phyloP scores from a whole-genome alignment of 30 jellyfish, hydroid and myxozoan genomes.

The Turritopsis dohrnii region DNA sequence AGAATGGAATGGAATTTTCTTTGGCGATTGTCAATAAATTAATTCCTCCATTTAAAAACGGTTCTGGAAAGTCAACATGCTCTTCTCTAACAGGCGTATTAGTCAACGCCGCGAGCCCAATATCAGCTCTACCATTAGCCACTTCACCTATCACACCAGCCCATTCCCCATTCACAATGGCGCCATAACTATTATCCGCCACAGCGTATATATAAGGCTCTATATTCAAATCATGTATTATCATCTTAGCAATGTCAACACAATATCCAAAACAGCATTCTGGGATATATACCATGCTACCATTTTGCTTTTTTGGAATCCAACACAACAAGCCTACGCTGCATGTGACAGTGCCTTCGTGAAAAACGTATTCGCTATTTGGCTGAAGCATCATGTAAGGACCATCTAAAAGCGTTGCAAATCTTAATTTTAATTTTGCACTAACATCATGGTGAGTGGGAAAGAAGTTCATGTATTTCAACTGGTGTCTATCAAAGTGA shows the following conservation, averaged over 20 bases:
- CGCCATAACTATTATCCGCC: slow-evolving; percentile 61
- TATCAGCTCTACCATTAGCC: slow-evolving; percentile 43
- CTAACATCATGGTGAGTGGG: neutral
- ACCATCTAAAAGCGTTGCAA: slow-evolving; percentile 53
- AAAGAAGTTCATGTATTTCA: neutral
- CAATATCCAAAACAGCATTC: slow-evolving; percentile 65
- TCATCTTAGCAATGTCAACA: slow-evolving; percentile 35
- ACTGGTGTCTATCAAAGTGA: neutral
- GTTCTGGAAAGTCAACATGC: slow-evolving; percentile 41
- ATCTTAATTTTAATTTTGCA: neutral
- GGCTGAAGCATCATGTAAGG: slow-evolving; percentile 51
- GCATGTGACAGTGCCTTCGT: slow-evolving; percentile 3
- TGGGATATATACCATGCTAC: slow-evolving; percentile 24
- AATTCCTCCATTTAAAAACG: slow-evolving; percentile 26
- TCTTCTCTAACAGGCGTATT: slow-evolving; percentile 24
- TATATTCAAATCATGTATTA: slow-evolving; percentile 41
- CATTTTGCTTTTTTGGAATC: slow-evolving; percentile 2
- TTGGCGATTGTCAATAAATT: slow-evolving; percentile 25
- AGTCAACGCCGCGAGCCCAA: slow-evolving; percentile 55
- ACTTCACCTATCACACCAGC: slow-evolving; percentile 66
- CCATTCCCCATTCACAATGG: slow-evolving; percentile 51
- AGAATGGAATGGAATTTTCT: neutral
- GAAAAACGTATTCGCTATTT: slow-evolving; percentile 24
- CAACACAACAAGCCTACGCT: slow-evolving; percentile 25
- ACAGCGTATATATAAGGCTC: slow-evolving; percentile 40